Conservation (phyloP, 37 sponge, comb jelly and placozoan species). For the Tethya wilhelma region DNA sequence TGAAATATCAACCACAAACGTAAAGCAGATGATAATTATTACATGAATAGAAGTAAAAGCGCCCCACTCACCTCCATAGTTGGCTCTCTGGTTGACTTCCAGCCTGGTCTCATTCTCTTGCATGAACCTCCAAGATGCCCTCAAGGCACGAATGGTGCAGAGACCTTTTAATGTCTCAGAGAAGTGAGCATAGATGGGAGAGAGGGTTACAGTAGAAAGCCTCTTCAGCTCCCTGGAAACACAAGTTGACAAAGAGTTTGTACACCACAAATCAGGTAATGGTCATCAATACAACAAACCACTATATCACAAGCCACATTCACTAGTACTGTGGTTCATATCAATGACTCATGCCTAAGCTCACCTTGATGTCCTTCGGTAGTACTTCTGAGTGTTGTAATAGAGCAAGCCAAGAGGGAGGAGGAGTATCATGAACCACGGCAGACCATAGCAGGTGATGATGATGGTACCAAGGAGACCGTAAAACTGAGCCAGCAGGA, state of each 20-base stretch:
- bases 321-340: background rate
- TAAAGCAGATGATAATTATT: no score
- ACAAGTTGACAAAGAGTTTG: background rate
- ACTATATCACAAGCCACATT: background rate
- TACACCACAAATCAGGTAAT: background rate
- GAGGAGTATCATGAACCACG: slow-evolving; percentile 83
- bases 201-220: slow-evolving; percentile 87
- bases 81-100: slow-evolving; percentile 88
- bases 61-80: slow-evolving; percentile 75
- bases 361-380: slow-evolving; percentile 93
- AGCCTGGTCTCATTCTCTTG: slow-evolving; percentile 71
- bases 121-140: slow-evolving; percentile 71
- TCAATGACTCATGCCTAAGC: background rate
- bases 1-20: no score
- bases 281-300: background rate
- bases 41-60: background rate
- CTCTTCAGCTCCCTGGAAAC: slow-evolving; percentile 91
- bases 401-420: slow-evolving; percentile 87
- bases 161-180: slow-evolving; percentile 89
- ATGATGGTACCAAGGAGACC: slow-evolving; percentile 87
- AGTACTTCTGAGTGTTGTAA: slow-evolving; percentile 91
- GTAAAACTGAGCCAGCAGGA: slow-evolving; percentile 90
- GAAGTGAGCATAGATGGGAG: slow-evolving; percentile 98
- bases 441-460: slow-evolving; percentile 93
- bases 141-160: slow-evolving; percentile 78